These are phyloP conservation scores for Leucoraja ocellata DNA, from an alignment of 2,797 vertebrate genomes.

Conservation along the genomic window DNA sequence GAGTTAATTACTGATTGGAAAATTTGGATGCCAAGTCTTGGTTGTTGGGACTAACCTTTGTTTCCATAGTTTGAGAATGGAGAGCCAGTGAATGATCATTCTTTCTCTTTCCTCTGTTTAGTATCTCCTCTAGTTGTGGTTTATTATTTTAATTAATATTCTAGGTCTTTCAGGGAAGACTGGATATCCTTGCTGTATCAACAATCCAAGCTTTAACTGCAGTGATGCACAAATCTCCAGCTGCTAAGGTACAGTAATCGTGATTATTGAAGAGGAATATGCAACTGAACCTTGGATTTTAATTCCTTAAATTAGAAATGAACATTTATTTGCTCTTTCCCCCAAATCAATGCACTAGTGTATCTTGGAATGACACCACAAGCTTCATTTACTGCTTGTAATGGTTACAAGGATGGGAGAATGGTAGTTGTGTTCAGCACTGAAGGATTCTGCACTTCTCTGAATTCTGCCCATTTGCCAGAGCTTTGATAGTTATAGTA, in stretches of 20 bases:
- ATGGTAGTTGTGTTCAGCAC: not conserved
- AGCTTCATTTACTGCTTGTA: not conserved
- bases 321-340: not conserved
- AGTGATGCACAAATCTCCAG: conserved; percentile 93
- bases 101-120: not conserved
- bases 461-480: not conserved
- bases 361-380: not conserved
- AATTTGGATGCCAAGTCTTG: conserved; percentile 34
- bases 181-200: conserved; percentile 81
- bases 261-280: not conserved
- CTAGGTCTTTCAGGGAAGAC: conserved; percentile 84
- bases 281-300: not conserved
- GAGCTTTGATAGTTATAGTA: not conserved
- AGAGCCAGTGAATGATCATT: not conserved
- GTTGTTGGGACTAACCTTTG: conserved; percentile 16
- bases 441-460: not conserved
- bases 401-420: not conserved
- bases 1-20: not conserved
- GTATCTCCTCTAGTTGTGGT: not conserved
- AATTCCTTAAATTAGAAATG: not conserved
- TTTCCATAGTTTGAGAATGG: not conserved
- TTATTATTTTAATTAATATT: conserved; percentile 26
- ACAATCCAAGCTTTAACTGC: conserved; percentile 91
- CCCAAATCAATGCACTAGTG: not conserved
- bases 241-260: conserved; percentile 74